phyloP scores from a whole-genome alignment of 2,888 invertebrate species.

The Cantharis flavilabris region DNA sequence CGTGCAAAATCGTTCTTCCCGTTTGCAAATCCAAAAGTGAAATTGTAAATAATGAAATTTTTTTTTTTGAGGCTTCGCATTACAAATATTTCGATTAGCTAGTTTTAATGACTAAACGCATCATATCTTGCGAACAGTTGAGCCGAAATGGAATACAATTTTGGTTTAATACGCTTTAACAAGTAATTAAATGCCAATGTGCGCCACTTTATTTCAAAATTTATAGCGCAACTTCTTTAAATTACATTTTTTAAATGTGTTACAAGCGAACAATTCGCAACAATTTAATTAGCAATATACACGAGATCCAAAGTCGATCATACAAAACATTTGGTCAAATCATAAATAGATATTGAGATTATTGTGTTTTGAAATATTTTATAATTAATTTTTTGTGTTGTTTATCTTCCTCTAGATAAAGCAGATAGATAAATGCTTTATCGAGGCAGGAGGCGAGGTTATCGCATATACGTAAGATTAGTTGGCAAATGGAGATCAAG shows the following conservation, averaged over 20 bases:
- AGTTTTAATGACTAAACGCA: slow-evolving; percentile 9
- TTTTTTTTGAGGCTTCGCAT: not conserved
- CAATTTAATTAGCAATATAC: not conserved
- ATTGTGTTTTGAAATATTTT: not conserved
- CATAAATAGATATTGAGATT: not conserved
- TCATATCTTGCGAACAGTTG: slow-evolving; percentile 8
- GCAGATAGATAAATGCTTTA: not conserved
- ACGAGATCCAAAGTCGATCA: not conserved
- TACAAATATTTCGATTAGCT: not conserved
- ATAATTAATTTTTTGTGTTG: slow-evolving; percentile 1
- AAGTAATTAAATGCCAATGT: slow-evolving; percentile 6
- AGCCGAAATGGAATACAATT: slow-evolving; percentile 4
- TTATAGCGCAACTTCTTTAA: not conserved
- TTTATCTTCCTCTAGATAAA: not conserved
- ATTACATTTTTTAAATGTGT: not conserved
- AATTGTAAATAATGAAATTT: not conserved
- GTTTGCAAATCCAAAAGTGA: not conserved
- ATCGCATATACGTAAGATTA: slow-evolving; percentile 17
- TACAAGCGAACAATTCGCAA: not conserved
- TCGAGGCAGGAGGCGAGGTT: slow-evolving; percentile 17
- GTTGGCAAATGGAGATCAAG: slow-evolving; percentile 23
- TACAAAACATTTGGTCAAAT: not conserved
- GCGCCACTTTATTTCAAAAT: not conserved
- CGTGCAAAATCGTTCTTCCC: slow-evolving; percentile 19
- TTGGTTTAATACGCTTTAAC: slow-evolving; percentile 6